Base-by-base conservation (phyloP, 1,140 invertebrate species). In the Caerostris darwini region DNA sequence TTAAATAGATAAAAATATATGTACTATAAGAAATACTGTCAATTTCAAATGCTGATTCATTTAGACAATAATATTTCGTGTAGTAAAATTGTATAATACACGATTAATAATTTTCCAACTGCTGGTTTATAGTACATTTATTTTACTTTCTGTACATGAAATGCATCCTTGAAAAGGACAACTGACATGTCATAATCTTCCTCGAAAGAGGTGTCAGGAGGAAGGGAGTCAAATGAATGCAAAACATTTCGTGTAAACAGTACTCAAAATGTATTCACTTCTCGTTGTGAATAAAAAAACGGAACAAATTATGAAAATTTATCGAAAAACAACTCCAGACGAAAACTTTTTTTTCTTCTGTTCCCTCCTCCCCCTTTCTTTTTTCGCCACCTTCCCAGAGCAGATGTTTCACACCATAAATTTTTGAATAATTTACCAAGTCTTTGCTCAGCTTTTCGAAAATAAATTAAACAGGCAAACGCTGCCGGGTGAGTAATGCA, bases 371-470 rank as follows among this genome's bases (percentile, higher is more conserved):
- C 34, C 34, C 34, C 57, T 83, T n/a, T 19, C 17, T 57, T 19
- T 34, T 19, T 57, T 7, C 82, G 53, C 14, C 82, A 83, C 14
- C 19, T 83, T 83, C 57, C 82, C 6, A 10, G 56, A 83, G 82
- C 82, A 83, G 82, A 58, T 83, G 82, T 83, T 83, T 83, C 82
- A 83, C 82, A 83, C 82, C 54, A 83, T 83, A 17, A n/a, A 19
- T 57, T 56, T 56, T 56, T 83, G 82, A 83, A 83, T 83, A 58
- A 57, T 57, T 83, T 83, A n/a, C 14, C 82, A 19, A 8, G 82
- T 58, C 82, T 83, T 83, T 83, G 56, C 82, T 57, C 82, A 83
- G 82, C 82, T 83, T 83, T 81, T 19, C 54, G 5, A 57, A 17
- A 56, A 58, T 58, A 83, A 57, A 77, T 77, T 53, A 77, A 77